Conservation (phyloP, 2,113 vertebrate genomes). For the Prochilodus magdalenae region DNA sequence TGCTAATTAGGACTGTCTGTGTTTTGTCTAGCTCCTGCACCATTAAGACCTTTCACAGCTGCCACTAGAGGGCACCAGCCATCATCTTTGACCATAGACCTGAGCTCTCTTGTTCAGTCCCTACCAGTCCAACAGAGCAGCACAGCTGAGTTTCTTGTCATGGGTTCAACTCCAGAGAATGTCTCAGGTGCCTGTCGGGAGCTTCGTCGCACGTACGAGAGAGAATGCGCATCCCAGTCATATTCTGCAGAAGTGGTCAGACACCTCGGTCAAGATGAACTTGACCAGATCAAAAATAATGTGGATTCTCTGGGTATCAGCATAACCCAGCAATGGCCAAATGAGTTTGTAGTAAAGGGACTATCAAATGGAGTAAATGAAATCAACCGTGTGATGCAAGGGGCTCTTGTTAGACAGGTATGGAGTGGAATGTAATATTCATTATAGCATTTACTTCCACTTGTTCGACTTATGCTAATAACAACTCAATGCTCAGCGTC, state of each 20-base stretch:
- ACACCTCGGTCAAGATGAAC: background rate
- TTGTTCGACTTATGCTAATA: no score
- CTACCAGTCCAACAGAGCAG: constrained; percentile 16
- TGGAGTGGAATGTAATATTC: background rate
- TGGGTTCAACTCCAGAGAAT: constrained; percentile 45
- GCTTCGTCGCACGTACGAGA: constrained; percentile 53
- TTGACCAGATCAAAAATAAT: constrained; percentile 20
- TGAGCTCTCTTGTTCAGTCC: background rate
- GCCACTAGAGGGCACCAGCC: constrained; percentile 10
- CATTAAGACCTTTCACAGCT: background rate
- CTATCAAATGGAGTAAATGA: constrained; percentile 60
- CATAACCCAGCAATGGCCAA: background rate
- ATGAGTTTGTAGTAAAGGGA: constrained; percentile 52
- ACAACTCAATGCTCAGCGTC: no score
- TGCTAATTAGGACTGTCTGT: background rate
- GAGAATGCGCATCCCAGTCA: constrained; percentile 50
- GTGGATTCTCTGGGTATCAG: constrained; percentile 54
- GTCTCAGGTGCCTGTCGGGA: constrained; percentile 49
- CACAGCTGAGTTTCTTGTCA: constrained; percentile 57
- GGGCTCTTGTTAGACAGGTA: constrained; percentile 39
- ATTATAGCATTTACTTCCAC: no score
- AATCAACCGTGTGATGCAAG: constrained; percentile 41
- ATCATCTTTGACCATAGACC: background rate
- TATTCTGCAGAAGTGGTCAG: constrained; percentile 43
- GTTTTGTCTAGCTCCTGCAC: constrained; percentile 13